A percentile compares a stretch with the other conserved stretches of the same genome.
phyloP scores from a whole-genome alignment of 2,113 vertebrate species.

The Brachirus orientalis region DNA sequence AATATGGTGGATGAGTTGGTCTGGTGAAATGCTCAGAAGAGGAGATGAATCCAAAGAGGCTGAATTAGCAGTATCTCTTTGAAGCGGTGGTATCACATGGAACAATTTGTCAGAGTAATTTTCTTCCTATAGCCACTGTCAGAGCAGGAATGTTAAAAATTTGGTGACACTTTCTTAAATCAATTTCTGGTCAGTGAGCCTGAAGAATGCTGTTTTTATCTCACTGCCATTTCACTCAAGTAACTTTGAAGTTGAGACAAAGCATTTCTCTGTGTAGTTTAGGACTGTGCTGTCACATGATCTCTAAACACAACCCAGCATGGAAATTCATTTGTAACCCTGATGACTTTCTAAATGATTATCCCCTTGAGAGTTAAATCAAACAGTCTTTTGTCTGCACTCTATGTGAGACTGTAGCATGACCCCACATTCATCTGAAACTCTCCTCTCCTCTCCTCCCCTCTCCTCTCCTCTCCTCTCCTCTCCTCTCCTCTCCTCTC shows the following conservation, averaged over 20 bases:
- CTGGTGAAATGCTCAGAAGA: not conserved
- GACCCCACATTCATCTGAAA: conserved; percentile 24
- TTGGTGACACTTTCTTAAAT: conserved; percentile 37
- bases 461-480: conserved; percentile 4
- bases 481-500: conserved; percentile 3
- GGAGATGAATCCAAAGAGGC: conserved; percentile 42
- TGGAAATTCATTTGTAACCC: conserved; percentile 52
- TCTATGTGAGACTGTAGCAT: conserved; percentile 14
- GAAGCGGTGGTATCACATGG: conserved; percentile 30
- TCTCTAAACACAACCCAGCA: conserved; percentile 25
- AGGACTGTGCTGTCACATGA: conserved; percentile 41
- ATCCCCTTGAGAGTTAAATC: conserved; percentile 55
- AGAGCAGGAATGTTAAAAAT: conserved; percentile 39
- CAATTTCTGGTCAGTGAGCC: conserved; percentile 19
- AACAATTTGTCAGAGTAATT: conserved; percentile 17
- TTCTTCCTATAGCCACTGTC: conserved; percentile 14
- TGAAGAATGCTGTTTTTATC: conserved; percentile 47
- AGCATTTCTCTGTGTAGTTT: conserved; percentile 32
- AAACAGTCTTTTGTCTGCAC: conserved; percentile 42
- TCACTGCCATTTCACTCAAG: conserved; percentile 30
- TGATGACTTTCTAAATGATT: conserved; percentile 49
- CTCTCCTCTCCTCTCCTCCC: not conserved
- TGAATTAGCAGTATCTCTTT: conserved; percentile 39
- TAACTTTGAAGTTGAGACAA: conserved; percentile 48
- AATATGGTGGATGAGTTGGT: conserved; percentile 24